A percentile compares a stretch with the other conserved stretches of the same genome.
phyloP scores from a whole-genome alignment of 2,888 invertebrate species.

The Nysson spinosus region DNA sequence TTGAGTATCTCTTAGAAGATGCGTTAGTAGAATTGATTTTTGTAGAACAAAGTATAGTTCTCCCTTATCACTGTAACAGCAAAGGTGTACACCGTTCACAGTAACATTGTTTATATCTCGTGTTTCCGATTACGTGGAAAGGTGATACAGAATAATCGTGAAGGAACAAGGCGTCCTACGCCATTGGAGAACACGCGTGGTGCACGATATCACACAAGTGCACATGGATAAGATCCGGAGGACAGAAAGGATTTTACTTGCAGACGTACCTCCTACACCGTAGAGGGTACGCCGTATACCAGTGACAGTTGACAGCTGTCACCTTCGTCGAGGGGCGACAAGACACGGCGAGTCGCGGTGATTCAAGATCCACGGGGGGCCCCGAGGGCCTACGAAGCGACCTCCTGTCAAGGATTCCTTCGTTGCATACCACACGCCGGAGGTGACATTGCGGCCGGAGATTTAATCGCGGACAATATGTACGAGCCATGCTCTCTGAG shows the following conservation, averaged over 20 bases:
- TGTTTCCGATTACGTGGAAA: no score
- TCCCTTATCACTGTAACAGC: no score
- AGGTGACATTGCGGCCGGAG: conserved; percentile 68
- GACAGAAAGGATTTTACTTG: conserved; percentile 23
- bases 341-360: conserved; percentile 69
- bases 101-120: no score
- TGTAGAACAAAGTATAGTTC: no score
- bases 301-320: conserved; percentile 76
- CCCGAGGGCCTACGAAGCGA: conserved; percentile 68
- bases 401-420: conserved; percentile 73
- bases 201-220: conserved; percentile 6
- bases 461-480: conserved; percentile 60
- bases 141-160: not conserved
- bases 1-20: not conserved
- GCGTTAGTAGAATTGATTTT: no score
- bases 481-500: conserved; percentile 7
- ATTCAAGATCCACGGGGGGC: conserved; percentile 73
- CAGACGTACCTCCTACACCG: conserved; percentile 58
- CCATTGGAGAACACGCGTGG: conserved; percentile 13
- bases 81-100: no score
- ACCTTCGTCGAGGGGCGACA: conserved; percentile 72
- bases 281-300: conserved; percentile 51
- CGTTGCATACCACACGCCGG: conserved; percentile 62
- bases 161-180: conserved; percentile 11
- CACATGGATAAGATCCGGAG: conserved; percentile 5